These are phyloP conservation scores for Phaethornis superciliosus DNA, from an alignment of 2,113 vertebrate genomes.

Conservation along the genomic window DNA sequence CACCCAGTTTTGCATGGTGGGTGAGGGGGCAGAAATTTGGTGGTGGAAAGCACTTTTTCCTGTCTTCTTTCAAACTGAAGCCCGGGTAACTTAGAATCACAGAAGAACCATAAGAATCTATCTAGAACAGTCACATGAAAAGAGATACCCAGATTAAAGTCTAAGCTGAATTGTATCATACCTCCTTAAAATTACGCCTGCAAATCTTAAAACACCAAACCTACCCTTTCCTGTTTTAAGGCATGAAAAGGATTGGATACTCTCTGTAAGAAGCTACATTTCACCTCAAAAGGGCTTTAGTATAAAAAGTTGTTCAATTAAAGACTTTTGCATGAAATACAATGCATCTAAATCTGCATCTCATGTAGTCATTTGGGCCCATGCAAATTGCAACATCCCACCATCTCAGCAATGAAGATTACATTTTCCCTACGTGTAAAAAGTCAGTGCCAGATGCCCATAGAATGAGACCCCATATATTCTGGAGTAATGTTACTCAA, in stretches of 20 bases:
- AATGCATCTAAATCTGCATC: background rate
- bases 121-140: background rate
- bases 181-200: background rate
- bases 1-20: background rate
- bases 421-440: background rate
- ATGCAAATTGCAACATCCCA: background rate
- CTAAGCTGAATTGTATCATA: background rate
- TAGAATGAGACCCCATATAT: background rate
- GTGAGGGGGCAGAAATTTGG: constrained; percentile 3
- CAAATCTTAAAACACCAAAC: rapidly evolving
- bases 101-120: background rate
- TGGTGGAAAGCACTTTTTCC: background rate
- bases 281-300: background rate
- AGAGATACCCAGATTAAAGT: background rate
- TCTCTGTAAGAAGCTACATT: background rate
- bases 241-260: background rate
- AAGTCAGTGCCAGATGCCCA: background rate
- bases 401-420: background rate
- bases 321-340: background rate
- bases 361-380: background rate
- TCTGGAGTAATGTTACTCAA: background rate
- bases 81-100: background rate
- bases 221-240: background rate
- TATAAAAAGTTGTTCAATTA: background rate
- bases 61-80: background rate